Conservation (phyloP, 2,113 vertebrate genomes). For the Lagopus leucura region DNA sequence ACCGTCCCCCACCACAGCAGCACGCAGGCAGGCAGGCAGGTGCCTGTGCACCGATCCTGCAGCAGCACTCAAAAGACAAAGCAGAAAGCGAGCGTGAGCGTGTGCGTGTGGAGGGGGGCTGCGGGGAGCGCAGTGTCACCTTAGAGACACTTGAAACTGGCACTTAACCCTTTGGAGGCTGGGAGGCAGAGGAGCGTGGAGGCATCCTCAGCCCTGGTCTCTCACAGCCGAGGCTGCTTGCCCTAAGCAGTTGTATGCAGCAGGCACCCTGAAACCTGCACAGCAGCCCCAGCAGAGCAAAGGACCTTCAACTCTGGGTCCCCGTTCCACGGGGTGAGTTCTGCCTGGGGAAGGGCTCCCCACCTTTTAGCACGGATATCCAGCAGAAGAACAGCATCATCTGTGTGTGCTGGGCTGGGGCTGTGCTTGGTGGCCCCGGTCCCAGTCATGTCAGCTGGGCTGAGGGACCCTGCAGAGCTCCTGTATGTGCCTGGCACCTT, state of each 20-base stretch:
- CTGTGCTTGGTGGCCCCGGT: not conserved
- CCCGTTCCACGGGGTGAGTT: not conserved
- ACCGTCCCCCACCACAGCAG: not conserved
- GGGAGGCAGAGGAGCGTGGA: not conserved
- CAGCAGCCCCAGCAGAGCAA: not conserved
- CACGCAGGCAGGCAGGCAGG: not conserved
- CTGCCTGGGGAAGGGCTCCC: not conserved
- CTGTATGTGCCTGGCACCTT: not conserved
- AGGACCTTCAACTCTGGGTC: not conserved
- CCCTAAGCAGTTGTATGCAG: not conserved
- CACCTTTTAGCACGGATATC: not conserved
- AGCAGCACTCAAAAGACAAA: conserved; percentile 42
- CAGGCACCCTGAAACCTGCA: not conserved
- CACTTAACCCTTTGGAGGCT: conserved; percentile 53
- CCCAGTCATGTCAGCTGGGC: not conserved
- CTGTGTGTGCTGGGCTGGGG: not conserved
- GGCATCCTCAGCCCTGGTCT: not conserved
- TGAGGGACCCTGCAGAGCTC: not conserved
- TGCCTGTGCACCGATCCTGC: conserved; percentile 15
- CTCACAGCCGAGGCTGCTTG: not conserved
- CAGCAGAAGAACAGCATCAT: not conserved
- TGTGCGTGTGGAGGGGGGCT: conserved; percentile 41
- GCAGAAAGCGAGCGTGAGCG: conserved; percentile 17
- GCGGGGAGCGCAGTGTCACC: conserved; percentile 59
- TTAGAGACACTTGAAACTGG: conserved; percentile 64